Evolutionary conservation across 2,113 vertebrate species (phyloP), one percentile per base, ranked within the genome.

Genomic region (Numida meleagris): DNA sequence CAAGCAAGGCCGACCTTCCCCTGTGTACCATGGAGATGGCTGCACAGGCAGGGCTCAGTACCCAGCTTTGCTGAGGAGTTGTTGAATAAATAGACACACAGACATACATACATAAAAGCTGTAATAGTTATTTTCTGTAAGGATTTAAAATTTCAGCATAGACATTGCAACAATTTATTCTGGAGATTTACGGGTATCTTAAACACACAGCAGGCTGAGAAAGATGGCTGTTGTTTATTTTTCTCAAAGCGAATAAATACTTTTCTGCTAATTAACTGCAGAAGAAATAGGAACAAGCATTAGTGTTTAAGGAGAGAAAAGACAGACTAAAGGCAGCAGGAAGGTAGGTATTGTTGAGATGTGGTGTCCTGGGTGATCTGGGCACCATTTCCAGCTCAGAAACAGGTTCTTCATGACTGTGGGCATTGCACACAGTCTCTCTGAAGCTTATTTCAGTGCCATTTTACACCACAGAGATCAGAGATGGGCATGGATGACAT

Each of bases 321-420:
- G 2, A 10, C 27, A 55, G 12, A 3, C 12, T 76, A 51, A 61
- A 8, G 2, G 21, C 50, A 61, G 20, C 23, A 25, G 48, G 31
- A 83, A 65, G 40, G 19, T 31, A 66, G 33, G 12, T 50, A 46
- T 23, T 50, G 12, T 55, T 48, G 8, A 74, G 40, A 51, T 34
- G 9, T 23, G 14, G 9, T 34, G 12, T 61, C 18, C 15, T 17
- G 46, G n/a, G 6, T 18, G 4, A 51, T 29, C 4, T 27, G 40
- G 17, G 9, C 67, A 76, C 27, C 16, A 6, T 68, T 79, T 72
- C 25, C 2, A 2, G 20, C 18, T 70, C 70, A 78, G 21, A 33
- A 9, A 59, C 12, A 43, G 0, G 0, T 36, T 19, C 13, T 63
- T 1, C 59, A 14, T 53, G 48, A 72, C 33, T 20, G 7, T 50